Conservation (phyloP, 2,113 vertebrate species). For the Acanthochromis polyacanthus region DNA sequence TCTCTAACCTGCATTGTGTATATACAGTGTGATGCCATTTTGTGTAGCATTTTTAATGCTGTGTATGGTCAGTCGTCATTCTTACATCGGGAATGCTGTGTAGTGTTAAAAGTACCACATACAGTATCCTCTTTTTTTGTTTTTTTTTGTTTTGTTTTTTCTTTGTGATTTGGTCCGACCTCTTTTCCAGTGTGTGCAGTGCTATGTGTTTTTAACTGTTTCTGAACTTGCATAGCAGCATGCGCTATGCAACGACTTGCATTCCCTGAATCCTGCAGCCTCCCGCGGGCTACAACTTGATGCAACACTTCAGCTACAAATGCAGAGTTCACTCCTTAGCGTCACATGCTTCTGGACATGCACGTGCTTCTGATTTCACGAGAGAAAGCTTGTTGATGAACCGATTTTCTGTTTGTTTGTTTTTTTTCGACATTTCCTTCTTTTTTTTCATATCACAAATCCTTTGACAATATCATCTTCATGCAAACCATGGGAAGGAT, state of each 20-base stretch:
- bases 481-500: slow-evolving; percentile 62
- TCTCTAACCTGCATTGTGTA: slow-evolving; percentile 82
- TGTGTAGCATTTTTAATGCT: slow-evolving; percentile 84
- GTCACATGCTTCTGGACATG: slow-evolving; percentile 69
- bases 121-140: slow-evolving; percentile 64
- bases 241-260: slow-evolving; percentile 82
- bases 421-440: not conserved
- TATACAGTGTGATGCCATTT: slow-evolving; percentile 80
- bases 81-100: slow-evolving; percentile 80
- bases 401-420: slow-evolving; percentile 49
- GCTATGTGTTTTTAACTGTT: slow-evolving; percentile 81
- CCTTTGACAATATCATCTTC: slow-evolving; percentile 56
- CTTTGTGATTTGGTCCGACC: slow-evolving; percentile 75
- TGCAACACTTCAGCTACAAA: slow-evolving; percentile 78
- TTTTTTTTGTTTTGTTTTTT: slow-evolving; percentile 35
- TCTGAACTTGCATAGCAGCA: slow-evolving; percentile 84
- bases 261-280: slow-evolving; percentile 72
- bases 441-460: slow-evolving; percentile 49
- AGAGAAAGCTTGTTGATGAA: slow-evolving; percentile 59
- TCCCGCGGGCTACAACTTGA: slow-evolving; percentile 66
- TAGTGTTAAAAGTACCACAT: slow-evolving; percentile 79
- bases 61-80: slow-evolving; percentile 76
- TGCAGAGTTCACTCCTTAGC: slow-evolving; percentile 64
- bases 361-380: slow-evolving; percentile 57
- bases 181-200: slow-evolving; percentile 78